Conservation (phyloP, 2,888 invertebrate species). For the Sycophila texana region DNA sequence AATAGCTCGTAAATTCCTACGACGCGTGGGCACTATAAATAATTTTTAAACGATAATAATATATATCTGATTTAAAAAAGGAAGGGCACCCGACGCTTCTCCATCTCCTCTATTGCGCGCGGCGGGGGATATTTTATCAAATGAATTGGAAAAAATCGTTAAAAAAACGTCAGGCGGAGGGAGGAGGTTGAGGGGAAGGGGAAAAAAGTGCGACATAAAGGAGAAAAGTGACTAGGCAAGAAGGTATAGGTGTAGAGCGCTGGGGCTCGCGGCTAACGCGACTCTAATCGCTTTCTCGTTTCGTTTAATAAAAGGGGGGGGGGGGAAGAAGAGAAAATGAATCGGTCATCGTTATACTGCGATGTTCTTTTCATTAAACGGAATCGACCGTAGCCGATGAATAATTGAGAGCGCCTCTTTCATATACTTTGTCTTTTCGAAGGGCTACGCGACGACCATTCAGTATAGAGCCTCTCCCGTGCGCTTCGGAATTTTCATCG, state of each 20-base stretch:
- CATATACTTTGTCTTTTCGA: background rate
- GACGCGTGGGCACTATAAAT: background rate
- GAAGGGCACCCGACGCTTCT: background rate
- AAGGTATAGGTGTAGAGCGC: no score
- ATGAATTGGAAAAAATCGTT: no score
- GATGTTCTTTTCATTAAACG: slow-evolving; percentile 8
- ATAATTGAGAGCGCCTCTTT: background rate
- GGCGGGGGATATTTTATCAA: no score
- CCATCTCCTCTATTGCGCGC: no score
- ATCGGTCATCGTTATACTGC: slow-evolving; percentile 19
- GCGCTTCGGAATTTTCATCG: background rate
- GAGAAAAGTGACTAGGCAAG: slow-evolving; percentile 10
- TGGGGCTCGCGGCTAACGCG: background rate
- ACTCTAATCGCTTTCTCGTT: slow-evolving; percentile 17
- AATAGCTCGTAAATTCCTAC: no score
- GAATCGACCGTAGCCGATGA: background rate
- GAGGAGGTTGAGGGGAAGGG: background rate
- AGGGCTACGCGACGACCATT: background rate
- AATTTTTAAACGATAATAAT: background rate
- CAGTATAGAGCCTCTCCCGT: background rate
- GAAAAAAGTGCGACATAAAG: background rate
- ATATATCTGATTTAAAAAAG: background rate
- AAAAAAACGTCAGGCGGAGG: no score
- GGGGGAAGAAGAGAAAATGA: background rate
- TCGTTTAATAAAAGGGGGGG: background rate